Conservation (phyloP, 1,140 invertebrate species). For the Ceratosolen fusciceps region DNA sequence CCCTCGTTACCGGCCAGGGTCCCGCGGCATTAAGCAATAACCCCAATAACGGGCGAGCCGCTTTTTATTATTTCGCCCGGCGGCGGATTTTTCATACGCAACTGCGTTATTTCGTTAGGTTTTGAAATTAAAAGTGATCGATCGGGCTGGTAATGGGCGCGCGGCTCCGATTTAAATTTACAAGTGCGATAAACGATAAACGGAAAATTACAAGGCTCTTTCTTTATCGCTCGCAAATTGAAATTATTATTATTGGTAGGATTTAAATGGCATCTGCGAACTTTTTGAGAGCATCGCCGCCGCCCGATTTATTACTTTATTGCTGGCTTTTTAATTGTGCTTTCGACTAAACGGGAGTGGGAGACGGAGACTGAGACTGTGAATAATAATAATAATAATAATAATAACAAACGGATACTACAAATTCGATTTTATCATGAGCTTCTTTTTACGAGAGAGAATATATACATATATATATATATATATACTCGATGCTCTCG, state of each 20-base stretch:
- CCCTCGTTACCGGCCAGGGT: not conserved
- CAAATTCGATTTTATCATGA: conserved; percentile 5
- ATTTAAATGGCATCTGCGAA: not conserved
- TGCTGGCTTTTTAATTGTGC: not conserved
- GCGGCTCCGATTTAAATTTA: conserved; percentile 15
- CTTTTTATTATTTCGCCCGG: too few relatives aligned
- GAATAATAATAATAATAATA: too few relatives aligned
- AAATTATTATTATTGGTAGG: conserved; percentile 15
- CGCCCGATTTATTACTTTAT: not conserved
- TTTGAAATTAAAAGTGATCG: conserved; percentile 24
- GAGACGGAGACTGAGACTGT: too few relatives aligned
- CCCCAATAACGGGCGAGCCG: too few relatives aligned
- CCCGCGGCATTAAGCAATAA: too few relatives aligned
- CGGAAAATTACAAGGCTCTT: conserved; percentile 18
- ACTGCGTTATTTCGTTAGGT: conserved; percentile 24
- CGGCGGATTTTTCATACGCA: not conserved
- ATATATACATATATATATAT: too few relatives aligned
- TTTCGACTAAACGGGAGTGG: not conserved
- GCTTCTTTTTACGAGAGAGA: not conserved
- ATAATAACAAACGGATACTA: too few relatives aligned
- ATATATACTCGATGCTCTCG: too few relatives aligned
- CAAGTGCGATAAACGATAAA: conserved; percentile 13
- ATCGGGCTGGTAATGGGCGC: conserved; percentile 4
- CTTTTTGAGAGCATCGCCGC: not conserved
- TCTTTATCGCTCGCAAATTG: conserved; percentile 11